These are phyloP conservation scores for Pristionchus entomophagus DNA, from an alignment of 2,888 invertebrate genomes.

Conservation along the genomic window DNA sequence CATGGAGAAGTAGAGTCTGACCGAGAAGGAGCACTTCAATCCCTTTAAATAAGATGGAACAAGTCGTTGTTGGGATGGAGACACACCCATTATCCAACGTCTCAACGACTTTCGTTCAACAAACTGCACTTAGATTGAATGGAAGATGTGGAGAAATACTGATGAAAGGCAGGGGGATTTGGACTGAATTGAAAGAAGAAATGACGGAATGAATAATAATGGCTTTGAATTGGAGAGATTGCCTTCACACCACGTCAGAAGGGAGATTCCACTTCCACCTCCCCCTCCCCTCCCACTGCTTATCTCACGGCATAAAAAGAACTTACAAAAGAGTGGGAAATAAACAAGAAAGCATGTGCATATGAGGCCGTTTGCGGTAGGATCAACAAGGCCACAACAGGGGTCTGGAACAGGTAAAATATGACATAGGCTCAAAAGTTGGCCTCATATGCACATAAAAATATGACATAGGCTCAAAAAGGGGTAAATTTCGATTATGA, in stretches of 20 bases:
- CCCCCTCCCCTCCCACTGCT: neutral
- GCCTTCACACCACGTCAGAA: neutral
- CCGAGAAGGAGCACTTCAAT: no score
- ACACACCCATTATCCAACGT: neutral
- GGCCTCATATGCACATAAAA: no score
- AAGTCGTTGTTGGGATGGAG: no score
- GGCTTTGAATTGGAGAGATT: neutral
- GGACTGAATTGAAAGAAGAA: neutral
- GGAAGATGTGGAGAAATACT: neutral
- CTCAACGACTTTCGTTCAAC: conserved; percentile 20
- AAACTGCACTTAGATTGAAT: neutral
- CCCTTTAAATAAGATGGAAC: no score
- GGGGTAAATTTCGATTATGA: no score
- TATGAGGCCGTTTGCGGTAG: no score
- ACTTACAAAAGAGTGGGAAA: neutral
- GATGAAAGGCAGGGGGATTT: neutral
- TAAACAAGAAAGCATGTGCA: neutral
- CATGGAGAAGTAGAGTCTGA: no score
- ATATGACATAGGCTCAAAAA: no score
- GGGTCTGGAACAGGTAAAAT: no score
- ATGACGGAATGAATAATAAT: neutral
- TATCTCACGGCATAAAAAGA: neutral
- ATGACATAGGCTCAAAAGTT: no score
- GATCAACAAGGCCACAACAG: no score
- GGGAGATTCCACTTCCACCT: neutral